A percentile compares a stretch with the other conserved stretches of the same genome.
phyloP scores from a whole-genome alignment of 2,888 invertebrate species.

The Epinotia nisella region DNA sequence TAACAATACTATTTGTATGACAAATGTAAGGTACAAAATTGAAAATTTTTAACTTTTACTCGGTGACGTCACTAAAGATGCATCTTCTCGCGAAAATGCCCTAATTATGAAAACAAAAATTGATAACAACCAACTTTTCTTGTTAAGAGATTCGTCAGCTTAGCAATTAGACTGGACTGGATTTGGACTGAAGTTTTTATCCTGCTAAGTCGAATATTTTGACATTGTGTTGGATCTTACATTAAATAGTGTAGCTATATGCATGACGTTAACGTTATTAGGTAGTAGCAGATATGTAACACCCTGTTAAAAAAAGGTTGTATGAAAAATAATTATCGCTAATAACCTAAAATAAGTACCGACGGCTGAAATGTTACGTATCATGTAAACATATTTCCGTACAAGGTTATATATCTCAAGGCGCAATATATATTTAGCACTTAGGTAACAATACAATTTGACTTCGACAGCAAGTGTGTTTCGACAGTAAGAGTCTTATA shows the following conservation, averaged over 20 bases:
- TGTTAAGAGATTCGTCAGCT: too few relatives aligned
- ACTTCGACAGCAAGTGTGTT: slow-evolving; percentile 46
- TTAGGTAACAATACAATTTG: slow-evolving; percentile 50
- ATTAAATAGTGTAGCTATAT: neutral
- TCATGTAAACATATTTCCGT: slow-evolving; percentile 53
- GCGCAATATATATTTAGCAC: slow-evolving; percentile 51
- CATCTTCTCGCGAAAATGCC: too few relatives aligned
- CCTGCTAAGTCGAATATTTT: too few relatives aligned
- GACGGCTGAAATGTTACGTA: slow-evolving; percentile 43
- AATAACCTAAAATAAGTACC: slow-evolving; percentile 6
- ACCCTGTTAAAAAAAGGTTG: neutral
- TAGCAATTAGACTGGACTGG: too few relatives aligned
- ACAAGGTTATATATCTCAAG: slow-evolving; percentile 58
- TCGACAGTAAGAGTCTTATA: slow-evolving; percentile 33
- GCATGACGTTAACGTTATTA: neutral
- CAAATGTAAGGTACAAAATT: too few relatives aligned
- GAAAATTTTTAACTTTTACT: too few relatives aligned
- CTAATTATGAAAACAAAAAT: too few relatives aligned
- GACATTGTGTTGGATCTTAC: neutral
- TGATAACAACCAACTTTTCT: too few relatives aligned
- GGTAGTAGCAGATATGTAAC: neutral
- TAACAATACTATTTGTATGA: too few relatives aligned
- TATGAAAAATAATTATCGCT: neutral
- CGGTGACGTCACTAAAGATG: too few relatives aligned
- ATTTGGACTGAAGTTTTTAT: too few relatives aligned